Evolutionary conservation across 1,140 invertebrate genomes (phyloP).

Genomic region (Aphaenogaster floridana): DNA sequence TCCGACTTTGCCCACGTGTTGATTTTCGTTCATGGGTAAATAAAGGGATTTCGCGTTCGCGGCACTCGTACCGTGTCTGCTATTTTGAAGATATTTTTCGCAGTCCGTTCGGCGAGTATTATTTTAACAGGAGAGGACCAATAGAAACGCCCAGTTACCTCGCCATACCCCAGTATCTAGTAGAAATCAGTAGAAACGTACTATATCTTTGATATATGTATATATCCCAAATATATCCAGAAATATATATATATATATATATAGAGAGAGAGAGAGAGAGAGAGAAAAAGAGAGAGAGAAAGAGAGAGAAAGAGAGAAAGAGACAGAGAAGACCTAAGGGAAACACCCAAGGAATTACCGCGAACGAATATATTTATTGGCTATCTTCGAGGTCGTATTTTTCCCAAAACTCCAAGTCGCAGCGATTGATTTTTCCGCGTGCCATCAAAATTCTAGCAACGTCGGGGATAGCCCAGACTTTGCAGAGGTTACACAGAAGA

Average conservation of each 20-base stretch:
- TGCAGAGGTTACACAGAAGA: constrained; percentile 74
- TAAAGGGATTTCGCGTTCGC: constrained; percentile 61
- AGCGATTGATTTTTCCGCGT: constrained; percentile 68
- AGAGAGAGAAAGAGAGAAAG: too few species aligned
- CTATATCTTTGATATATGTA: background rate
- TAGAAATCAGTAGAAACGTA: constrained; percentile 22
- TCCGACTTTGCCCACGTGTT: constrained; percentile 60
- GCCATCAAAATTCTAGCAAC: constrained; percentile 75
- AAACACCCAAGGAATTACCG: background rate
- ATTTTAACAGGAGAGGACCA: constrained; percentile 39
- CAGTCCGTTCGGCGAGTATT: constrained; percentile 52
- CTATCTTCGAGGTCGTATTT: background rate
- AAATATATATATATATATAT: background rate
- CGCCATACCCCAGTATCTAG: background rate
- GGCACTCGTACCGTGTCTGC: constrained; percentile 25
- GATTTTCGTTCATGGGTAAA: constrained; percentile 64
- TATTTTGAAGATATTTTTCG: constrained; percentile 63
- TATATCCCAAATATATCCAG: background rate
- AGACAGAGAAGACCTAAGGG: background rate
- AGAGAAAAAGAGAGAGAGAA: background rate
- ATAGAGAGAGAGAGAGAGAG: background rate
- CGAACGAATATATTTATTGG: constrained; percentile 41
- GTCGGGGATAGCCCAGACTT: constrained; percentile 71
- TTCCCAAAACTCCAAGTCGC: constrained; percentile 49
- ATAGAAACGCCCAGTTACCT: constrained; percentile 32